Percentiles rank a stretch among this genome's conserved stretches.
Conservation (phyloP, 2,797 vertebrate species). For the Amniataba percoides region DNA sequence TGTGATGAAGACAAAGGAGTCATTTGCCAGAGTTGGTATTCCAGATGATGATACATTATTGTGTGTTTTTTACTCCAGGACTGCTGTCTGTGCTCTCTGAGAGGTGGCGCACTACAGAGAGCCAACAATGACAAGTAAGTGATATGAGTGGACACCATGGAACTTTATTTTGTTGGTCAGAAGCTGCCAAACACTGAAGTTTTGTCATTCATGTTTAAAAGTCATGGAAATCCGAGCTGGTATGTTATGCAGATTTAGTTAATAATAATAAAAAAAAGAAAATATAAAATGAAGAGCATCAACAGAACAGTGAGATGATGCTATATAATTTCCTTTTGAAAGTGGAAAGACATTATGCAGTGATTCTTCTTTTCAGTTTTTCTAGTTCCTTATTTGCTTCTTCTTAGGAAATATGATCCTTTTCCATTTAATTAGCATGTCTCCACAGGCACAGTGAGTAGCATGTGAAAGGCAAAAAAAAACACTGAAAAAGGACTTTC, state of each 20-base stretch:
- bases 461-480: background rate
- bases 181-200: background rate
- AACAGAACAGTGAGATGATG: background rate
- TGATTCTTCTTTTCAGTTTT: background rate
- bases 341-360: no score
- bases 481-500: background rate
- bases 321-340: background rate
- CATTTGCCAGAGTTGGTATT: no score
- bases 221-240: background rate
- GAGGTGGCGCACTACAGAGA: constrained; percentile 95
- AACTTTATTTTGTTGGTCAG: background rate
- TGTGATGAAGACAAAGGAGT: background rate
- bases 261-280: background rate
- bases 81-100: constrained; percentile 95
- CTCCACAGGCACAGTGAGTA: background rate
- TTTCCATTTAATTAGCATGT: background rate
- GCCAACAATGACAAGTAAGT: constrained; percentile 97
- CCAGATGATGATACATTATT: background rate
- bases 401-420: background rate
- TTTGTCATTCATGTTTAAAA: background rate
- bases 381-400: background rate
- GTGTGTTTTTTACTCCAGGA: constrained; percentile 83
- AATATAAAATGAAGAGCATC: background rate
- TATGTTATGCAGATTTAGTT: no score
- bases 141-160: background rate